These are phyloP conservation scores for Zhengitettix transpicula DNA, from an alignment of 2,888 invertebrate genomes.

Conservation along the genomic window DNA sequence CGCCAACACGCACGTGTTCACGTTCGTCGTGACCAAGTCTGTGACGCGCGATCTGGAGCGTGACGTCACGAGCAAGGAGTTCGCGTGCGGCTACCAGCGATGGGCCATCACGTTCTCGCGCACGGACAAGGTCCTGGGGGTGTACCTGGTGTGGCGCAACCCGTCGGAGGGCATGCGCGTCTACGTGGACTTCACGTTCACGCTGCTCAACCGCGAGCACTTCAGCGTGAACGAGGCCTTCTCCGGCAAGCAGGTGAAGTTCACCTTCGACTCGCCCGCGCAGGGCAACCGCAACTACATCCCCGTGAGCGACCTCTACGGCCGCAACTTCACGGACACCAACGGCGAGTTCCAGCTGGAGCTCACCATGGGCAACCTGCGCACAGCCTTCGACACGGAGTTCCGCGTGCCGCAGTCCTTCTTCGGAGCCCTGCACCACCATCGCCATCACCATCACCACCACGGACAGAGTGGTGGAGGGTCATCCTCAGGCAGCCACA, in stretches of 20 bases:
- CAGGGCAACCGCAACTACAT: slow-evolving; percentile 60
- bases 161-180: slow-evolving; percentile 58
- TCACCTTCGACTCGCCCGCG: slow-evolving; percentile 50
- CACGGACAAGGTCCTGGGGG: slow-evolving; percentile 55
- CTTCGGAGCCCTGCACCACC: slow-evolving; percentile 15
- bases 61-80: slow-evolving; percentile 67
- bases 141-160: slow-evolving; percentile 61
- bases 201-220: slow-evolving; percentile 62
- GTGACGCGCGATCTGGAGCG: slow-evolving; percentile 61
- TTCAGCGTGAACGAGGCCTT: slow-evolving; percentile 68
- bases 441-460: slow-evolving; percentile 18
- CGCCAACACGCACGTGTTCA: slow-evolving; percentile 68
- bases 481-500: slow-evolving; percentile 16
- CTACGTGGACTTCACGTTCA: slow-evolving; percentile 66
- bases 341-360: slow-evolving; percentile 69
- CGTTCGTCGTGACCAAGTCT: slow-evolving; percentile 63
- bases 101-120: slow-evolving; percentile 69
- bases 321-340: slow-evolving; percentile 56
- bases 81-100: slow-evolving; percentile 63
- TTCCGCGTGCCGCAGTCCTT: slow-evolving; percentile 38
- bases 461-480: slow-evolving; percentile 6
- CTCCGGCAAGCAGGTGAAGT: slow-evolving; percentile 52
- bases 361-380: slow-evolving; percentile 55
- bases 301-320: slow-evolving; percentile 49
- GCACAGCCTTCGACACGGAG: slow-evolving; percentile 58